Percentiles rank a stretch among this genome's conserved stretches.
Evolutionary conservation across 2,797 vertebrate genomes (phyloP).

Genomic region (Acrossocheilus wenchowensis): DNA sequence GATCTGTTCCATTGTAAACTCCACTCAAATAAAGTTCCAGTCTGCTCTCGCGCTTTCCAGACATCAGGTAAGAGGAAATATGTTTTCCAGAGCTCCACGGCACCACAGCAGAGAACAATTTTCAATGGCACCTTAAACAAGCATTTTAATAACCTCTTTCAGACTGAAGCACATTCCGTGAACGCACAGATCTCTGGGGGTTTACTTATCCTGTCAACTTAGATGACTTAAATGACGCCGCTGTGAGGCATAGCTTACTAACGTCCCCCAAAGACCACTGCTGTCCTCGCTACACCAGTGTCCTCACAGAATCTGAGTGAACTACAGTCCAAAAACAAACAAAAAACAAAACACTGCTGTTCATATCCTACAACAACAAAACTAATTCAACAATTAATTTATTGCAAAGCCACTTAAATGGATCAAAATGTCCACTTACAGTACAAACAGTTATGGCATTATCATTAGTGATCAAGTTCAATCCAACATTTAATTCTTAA

Average conservation of each 20-base stretch:
- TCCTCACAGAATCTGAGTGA: neutral
- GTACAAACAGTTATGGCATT: neutral
- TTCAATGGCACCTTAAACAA: neutral
- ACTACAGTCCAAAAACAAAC: neutral
- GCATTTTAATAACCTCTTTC: slow-evolving; percentile 19
- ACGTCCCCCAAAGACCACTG: slow-evolving; percentile 13
- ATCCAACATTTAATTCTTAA: no score
- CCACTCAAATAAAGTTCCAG: neutral
- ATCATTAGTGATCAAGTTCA: neutral
- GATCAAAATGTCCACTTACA: neutral
- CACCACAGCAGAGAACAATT: neutral
- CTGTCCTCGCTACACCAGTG: slow-evolving; percentile 24
- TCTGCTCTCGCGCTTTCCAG: neutral
- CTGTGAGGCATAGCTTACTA: slow-evolving; percentile 14
- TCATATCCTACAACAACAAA: neutral
- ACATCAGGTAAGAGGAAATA: neutral
- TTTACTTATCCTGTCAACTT: slow-evolving; percentile 23
- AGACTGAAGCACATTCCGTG: slow-evolving; percentile 5
- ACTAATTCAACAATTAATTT: neutral
- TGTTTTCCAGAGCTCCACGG: neutral
- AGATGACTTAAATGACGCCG: slow-evolving; percentile 18
- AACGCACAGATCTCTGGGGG: neutral
- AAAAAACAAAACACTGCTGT: neutral
- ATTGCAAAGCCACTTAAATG: neutral
- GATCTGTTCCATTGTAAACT: slow-evolving; percentile 4